Percentiles rank a stretch among this genome's conserved stretches.
Conservation (phyloP, 2,888 invertebrate species). For the Ptychoptera albimana region DNA sequence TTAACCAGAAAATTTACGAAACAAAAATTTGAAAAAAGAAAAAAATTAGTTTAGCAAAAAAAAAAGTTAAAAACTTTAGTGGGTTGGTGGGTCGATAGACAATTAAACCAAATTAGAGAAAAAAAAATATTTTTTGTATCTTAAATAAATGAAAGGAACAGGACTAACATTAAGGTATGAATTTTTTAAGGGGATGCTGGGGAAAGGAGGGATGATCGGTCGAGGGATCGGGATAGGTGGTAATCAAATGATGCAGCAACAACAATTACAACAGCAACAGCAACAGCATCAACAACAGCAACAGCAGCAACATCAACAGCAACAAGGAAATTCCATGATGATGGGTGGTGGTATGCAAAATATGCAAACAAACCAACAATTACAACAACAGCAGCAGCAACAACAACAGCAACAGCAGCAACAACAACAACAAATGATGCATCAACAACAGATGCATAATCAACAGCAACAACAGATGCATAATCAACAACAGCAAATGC, state of each 20-base stretch:
- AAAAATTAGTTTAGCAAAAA: too few relatives aligned
- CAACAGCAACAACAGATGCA: slow-evolving; percentile 13
- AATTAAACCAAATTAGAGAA: not conserved
- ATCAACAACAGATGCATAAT: slow-evolving; percentile 11
- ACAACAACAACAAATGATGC: slow-evolving; percentile 20
- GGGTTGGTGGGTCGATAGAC: slow-evolving; percentile 12
- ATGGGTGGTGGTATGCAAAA: slow-evolving; percentile 2
- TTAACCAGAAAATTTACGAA: too few relatives aligned
- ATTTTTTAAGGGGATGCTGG: slow-evolving; percentile 35
- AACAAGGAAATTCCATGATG: slow-evolving; percentile 8
- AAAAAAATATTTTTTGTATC: not conserved
- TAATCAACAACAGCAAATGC: slow-evolving; percentile 9
- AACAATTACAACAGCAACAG: slow-evolving; percentile 21
- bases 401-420: slow-evolving; percentile 15
- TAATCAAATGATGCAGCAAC: slow-evolving; percentile 29
- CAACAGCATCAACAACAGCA: slow-evolving; percentile 26
- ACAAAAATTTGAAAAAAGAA: too few relatives aligned
- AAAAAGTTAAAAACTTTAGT: slow-evolving; percentile 6
- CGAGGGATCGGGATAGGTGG: slow-evolving; percentile 24
- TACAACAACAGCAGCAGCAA: slow-evolving; percentile 17
- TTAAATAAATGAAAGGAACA: slow-evolving; percentile 1
- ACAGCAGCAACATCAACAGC: slow-evolving; percentile 22
- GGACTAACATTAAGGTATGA: slow-evolving; percentile 12
- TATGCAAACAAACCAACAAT: slow-evolving; percentile 15
- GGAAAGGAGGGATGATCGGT: slow-evolving; percentile 39